Base-by-base conservation (phyloP, 2,113 vertebrate genomes). In the Aptenodytes patagonicus region DNA sequence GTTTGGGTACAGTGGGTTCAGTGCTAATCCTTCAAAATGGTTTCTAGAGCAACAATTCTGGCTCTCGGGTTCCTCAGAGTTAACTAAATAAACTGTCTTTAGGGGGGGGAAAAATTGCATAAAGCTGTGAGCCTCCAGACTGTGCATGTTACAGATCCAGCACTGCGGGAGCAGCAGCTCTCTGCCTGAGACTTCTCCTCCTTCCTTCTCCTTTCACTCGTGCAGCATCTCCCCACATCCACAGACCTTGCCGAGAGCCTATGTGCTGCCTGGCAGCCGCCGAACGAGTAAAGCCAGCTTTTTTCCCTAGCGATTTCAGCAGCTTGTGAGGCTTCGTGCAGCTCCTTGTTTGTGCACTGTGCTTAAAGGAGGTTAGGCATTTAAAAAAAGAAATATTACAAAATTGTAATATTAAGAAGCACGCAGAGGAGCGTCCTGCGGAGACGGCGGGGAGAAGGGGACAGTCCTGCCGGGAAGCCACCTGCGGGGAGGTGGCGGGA, bases 181-280 rank as follows among this genome's bases (percentile, higher is more conserved):
- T 46, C 65, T 32, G 58, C 90, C 60, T 52, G 54, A 68, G 79
- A 72, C 68, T 78, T 90, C 82, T 79, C 40, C 44, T 70, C 32
- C 68, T 66, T 70, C 82, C 85, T 57, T 89, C 86, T 65, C 64
- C 76, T 73, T 38, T 44, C n/a, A 3, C 82, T 65, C 4, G 1
- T 28, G 90, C 22, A 2, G 62, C 89, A 69, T 93, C 96, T 93
- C 94, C 94, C 91, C 81, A 11, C 95, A 51, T 71, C 47, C 83
- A 14, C 85, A 49, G 91, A 44, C 54, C 0, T 14, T 70, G 88
- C 91, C 3, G 36, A 69, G 93, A 76, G 83, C 93, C 95, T 83
- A n/a, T 49, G 62, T 95, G 91, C 95, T 80, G 96, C 86, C 91
- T 85, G 95, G 91, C 87, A 76, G 91, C 96, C 13, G 1, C 64